Conservation (phyloP, 2,113 vertebrate genomes). For the Desmodus rotundus region DNA sequence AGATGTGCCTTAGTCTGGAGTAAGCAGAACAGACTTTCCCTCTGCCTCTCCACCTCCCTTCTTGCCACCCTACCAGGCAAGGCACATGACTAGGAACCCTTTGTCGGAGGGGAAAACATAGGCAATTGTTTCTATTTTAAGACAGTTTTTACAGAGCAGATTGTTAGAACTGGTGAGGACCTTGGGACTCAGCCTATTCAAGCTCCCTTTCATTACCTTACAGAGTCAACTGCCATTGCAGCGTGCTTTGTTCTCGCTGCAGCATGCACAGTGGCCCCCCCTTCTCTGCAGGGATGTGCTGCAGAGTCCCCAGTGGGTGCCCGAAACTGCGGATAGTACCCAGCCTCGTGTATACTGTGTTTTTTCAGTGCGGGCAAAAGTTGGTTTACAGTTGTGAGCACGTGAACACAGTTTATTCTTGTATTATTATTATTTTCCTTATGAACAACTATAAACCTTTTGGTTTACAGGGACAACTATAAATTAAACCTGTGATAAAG, state of each 20-base stretch:
- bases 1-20: neutral
- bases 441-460: neutral
- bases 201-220: neutral
- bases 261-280: neutral
- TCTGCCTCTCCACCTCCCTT: neutral
- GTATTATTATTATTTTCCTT: neutral
- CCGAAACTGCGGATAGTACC: no score
- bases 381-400: neutral
- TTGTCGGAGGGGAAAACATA: neutral
- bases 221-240: neutral
- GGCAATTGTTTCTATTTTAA: neutral
- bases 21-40: neutral
- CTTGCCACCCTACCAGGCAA: neutral
- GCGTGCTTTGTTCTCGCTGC: neutral
- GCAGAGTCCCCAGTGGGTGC: neutral
- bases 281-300: neutral
- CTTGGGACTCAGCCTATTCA: neutral
- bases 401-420: neutral
- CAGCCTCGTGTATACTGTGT: no score
- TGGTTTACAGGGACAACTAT: no score
- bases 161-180: neutral
- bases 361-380: neutral
- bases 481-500: neutral
- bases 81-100: neutral
- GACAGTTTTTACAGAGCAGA: neutral